These are phyloP conservation scores for Cybosia mesomella DNA, from an alignment of 2,888 invertebrate genomes.

Conservation along the genomic window DNA sequence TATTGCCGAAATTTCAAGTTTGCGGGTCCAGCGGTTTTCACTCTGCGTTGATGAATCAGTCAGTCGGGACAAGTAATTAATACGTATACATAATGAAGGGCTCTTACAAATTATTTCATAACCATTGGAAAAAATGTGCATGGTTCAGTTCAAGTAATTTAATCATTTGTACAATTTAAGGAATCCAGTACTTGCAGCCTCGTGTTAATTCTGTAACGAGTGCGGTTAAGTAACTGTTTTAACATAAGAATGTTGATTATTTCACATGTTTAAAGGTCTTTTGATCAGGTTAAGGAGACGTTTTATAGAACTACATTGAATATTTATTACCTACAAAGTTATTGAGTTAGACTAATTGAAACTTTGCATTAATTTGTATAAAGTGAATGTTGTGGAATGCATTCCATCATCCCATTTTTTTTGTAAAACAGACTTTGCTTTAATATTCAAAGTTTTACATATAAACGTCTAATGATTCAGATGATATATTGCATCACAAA, in stretches of 20 bases:
- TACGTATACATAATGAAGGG: background rate
- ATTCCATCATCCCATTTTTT: no score
- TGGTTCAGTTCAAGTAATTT: constrained; percentile 24
- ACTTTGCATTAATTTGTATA: no score
- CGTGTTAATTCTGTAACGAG: constrained; percentile 41
- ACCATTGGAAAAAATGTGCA: constrained; percentile 10
- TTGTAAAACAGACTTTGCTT: no score
- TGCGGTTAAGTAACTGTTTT: constrained; percentile 30
- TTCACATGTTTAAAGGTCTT: constrained; percentile 34
- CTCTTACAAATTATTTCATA: constrained; percentile 11
- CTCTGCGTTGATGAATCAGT: no score
- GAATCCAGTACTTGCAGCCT: constrained; percentile 40
- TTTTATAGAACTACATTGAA: background rate
- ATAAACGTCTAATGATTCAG: no score
- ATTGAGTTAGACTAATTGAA: background rate
- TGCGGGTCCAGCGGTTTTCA: no score
- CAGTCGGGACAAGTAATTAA: no score
- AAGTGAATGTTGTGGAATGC: no score
- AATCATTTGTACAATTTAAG: constrained; percentile 32
- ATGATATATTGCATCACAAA: no score
- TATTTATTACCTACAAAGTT: background rate
- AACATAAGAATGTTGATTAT: constrained; percentile 39
- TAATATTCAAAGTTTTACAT: no score
- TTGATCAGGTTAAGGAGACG: constrained; percentile 22
- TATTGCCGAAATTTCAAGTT: no score